phyloP scores from a whole-genome alignment of 2,888 invertebrate species.

The Cantharis lateralis region DNA sequence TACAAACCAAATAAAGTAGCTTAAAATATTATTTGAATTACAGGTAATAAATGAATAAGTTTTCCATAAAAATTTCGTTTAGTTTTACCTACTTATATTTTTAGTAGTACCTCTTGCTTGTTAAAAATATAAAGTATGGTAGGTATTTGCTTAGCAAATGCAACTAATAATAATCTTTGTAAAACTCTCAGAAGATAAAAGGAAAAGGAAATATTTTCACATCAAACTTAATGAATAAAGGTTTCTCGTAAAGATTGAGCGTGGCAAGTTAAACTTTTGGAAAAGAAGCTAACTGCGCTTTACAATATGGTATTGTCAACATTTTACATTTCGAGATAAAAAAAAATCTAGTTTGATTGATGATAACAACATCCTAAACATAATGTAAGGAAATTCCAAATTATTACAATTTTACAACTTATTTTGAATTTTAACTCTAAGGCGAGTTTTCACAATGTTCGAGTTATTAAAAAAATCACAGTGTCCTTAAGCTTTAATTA shows the following conservation, averaged over 20 bases:
- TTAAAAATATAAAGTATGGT: background rate
- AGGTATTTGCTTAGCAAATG: background rate
- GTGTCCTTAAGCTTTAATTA: background rate
- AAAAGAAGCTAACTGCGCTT: constrained; percentile 12
- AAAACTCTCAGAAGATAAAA: constrained; percentile 8
- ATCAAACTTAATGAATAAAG: constrained; percentile 18
- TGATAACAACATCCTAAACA: background rate
- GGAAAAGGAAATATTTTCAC: constrained; percentile 13
- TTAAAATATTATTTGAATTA: background rate
- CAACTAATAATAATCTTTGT: background rate
- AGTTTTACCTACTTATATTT: background rate
- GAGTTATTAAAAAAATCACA: too few species aligned
- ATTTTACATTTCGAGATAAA: constrained; percentile 6
- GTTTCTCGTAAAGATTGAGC: constrained; percentile 11
- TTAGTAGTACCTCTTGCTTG: background rate
- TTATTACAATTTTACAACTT: too few species aligned
- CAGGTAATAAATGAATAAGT: background rate
- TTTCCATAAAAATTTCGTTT: background rate
- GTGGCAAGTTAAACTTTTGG: constrained; percentile 15
- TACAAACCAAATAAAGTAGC: background rate
- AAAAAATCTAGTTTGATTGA: background rate
- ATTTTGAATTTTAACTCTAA: too few species aligned
- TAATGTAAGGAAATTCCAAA: too few species aligned
- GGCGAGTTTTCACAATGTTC: too few species aligned
- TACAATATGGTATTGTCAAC: constrained; percentile 22